Base-by-base conservation (phyloP, 2,888 invertebrate species). In the Acronicta aceris region DNA sequence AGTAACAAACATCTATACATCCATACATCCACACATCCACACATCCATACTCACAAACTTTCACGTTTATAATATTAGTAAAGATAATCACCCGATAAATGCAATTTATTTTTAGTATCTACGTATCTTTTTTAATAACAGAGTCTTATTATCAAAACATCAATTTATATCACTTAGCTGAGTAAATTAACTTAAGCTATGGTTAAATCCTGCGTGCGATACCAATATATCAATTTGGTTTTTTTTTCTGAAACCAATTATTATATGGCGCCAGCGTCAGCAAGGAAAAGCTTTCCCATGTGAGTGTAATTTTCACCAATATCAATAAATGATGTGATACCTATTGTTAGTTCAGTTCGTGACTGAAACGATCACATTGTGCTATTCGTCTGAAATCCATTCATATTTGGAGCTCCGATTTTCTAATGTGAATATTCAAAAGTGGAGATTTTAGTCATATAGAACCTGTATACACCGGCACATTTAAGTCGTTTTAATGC, bases 211-310 rank as follows among this genome's bases (percentile, higher is more conserved):
- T 43, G 46, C 59, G 59, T 46, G 21, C 50, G 49, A 2, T 13
- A 51, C 47, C 57, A 58, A 74, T 76, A 74, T 61, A 76, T 76
- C 65, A 73, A 65, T 49, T 48, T 38, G 21, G n/a, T 49, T 7
- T 61, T 74, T 75, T 71, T 73, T 76, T 54, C 52, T 59, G 71
- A 47, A 68, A 50, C 59, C 74, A 59, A 59, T 76, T 46, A 76
- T 76, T 76, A 71, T 54, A 71, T 60, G 76, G 74, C 75, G 74
- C 63, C 74, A 41, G 45, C 60, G 63, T 65, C 60, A 57, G 47
- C 36, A 40, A 52, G 7, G 1, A 9, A 8, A 17, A 61, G 27
- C 42, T 47, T 50, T 63, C 52, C 52, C 42, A 40, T 41, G 47
- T 46, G 48, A 67, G 56, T 51, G 53, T 50, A 68, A 58, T 71